phyloP scores from a whole-genome alignment of 37 sponge, comb jelly and placozoan species.

The Tethya wilhelma region DNA sequence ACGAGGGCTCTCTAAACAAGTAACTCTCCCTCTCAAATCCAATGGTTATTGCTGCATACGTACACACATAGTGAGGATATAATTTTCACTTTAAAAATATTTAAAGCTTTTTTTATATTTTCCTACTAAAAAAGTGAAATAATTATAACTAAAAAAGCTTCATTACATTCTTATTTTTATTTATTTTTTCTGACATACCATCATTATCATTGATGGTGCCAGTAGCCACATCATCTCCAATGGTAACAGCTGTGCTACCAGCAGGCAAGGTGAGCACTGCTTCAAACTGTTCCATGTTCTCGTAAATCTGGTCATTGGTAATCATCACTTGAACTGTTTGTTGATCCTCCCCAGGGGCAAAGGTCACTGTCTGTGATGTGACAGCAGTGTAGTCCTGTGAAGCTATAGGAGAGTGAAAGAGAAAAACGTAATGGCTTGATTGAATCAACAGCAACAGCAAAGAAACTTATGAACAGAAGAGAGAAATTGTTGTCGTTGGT shows the following conservation, averaged over 20 bases:
- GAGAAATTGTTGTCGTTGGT: too few species aligned
- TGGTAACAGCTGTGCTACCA: background rate
- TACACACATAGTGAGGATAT: too few species aligned
- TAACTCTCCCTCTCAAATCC: background rate
- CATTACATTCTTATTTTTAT: too few species aligned
- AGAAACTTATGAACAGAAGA: too few species aligned
- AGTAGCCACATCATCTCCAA: background rate
- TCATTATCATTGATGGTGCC: background rate
- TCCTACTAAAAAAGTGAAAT: too few species aligned
- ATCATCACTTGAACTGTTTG: background rate
- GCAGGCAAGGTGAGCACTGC: background rate
- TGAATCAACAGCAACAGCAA: too few species aligned
- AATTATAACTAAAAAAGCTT: too few species aligned
- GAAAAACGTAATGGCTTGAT: too few species aligned
- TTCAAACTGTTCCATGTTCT: background rate
- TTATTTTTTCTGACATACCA: constrained; percentile 1
- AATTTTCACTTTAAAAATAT: too few species aligned
- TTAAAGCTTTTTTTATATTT: too few species aligned
- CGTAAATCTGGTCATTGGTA: background rate
- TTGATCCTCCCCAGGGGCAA: background rate
- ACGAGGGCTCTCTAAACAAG: background rate
- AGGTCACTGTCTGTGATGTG: background rate
- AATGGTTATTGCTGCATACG: background rate
- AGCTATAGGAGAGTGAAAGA: too few species aligned
- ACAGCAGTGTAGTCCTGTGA: background rate